phyloP scores from a whole-genome alignment of 2,113 vertebrate species.

The Aplodontia rufa region DNA sequence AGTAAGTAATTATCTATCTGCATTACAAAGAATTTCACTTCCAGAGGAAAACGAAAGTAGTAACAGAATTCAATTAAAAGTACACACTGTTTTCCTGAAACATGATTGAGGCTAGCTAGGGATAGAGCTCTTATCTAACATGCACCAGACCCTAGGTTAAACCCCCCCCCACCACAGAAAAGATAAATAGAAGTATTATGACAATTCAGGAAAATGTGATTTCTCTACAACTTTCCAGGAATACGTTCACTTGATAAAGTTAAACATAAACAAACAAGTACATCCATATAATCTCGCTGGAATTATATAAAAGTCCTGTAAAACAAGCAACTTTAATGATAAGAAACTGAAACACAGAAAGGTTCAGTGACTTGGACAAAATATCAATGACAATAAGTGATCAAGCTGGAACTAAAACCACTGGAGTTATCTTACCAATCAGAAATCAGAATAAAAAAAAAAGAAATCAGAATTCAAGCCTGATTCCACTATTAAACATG shows the following conservation, averaged over 20 bases:
- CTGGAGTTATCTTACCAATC: background rate
- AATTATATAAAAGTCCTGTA: background rate
- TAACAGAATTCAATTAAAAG: background rate
- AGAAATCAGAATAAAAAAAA: no score
- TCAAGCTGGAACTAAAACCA: background rate
- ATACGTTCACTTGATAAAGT: background rate
- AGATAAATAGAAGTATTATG: background rate
- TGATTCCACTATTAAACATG: background rate
- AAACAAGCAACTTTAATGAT: background rate
- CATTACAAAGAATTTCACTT: background rate
- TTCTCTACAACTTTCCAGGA: background rate
- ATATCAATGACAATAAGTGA: background rate
- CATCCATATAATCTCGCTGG: background rate
- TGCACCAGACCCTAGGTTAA: no score
- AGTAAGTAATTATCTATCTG: background rate
- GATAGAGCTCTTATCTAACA: background rate
- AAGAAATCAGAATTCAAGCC: background rate
- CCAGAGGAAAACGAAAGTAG: background rate
- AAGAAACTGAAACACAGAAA: background rate
- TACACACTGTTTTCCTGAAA: background rate
- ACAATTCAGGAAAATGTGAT: background rate
- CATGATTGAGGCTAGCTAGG: background rate
- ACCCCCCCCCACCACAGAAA: background rate
- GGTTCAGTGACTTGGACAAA: background rate
- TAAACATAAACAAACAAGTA: conserved; percentile 35